Evolutionary conservation across 2,797 vertebrate genomes (phyloP).

Genomic region (Limosa lapponica): DNA sequence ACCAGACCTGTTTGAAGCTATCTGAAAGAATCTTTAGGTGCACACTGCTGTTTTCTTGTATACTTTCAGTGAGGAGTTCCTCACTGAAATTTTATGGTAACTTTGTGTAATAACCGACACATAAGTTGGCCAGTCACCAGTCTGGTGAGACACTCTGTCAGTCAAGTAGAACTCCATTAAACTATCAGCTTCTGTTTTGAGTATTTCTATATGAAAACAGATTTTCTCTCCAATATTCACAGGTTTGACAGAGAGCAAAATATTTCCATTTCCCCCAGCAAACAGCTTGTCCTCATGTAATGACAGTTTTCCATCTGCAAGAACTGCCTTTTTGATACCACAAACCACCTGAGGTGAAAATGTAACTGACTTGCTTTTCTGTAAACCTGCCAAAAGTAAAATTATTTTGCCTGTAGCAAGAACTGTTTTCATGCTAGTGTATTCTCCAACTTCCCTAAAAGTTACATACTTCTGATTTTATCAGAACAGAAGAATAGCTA

Average conservation of each 20-base stretch:
- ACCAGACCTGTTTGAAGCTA: accelerated
- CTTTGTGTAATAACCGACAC: not conserved
- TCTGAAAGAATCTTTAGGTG: not conserved
- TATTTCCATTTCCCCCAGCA: slow-evolving; percentile 58
- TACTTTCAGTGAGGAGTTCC: not conserved
- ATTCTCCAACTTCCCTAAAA: slow-evolving; percentile 35
- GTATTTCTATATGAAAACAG: slow-evolving; percentile 37
- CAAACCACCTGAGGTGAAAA: slow-evolving; percentile 70
- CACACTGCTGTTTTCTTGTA: not conserved
- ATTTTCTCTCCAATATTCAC: slow-evolving; percentile 42
- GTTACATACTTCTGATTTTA: slow-evolving; percentile 17
- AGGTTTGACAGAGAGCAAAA: slow-evolving; percentile 56
- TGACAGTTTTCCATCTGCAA: slow-evolving; percentile 65
- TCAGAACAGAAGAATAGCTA: not conserved
- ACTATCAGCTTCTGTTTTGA: slow-evolving; percentile 17
- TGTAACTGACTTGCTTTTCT: slow-evolving; percentile 54
- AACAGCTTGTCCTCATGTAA: slow-evolving; percentile 67
- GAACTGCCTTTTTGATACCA: slow-evolving; percentile 61
- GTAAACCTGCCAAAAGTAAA: slow-evolving; percentile 61
- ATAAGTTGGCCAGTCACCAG: not conserved
- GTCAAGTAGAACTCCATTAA: slow-evolving; percentile 27
- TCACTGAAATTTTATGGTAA: not conserved
- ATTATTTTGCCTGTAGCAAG: slow-evolving; percentile 60
- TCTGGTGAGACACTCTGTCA: not conserved
- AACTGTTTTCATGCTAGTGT: not conserved